phyloP scores from a whole-genome alignment of 64 coral and sea anemone genomes.

The Montipora efflorescens region DNA sequence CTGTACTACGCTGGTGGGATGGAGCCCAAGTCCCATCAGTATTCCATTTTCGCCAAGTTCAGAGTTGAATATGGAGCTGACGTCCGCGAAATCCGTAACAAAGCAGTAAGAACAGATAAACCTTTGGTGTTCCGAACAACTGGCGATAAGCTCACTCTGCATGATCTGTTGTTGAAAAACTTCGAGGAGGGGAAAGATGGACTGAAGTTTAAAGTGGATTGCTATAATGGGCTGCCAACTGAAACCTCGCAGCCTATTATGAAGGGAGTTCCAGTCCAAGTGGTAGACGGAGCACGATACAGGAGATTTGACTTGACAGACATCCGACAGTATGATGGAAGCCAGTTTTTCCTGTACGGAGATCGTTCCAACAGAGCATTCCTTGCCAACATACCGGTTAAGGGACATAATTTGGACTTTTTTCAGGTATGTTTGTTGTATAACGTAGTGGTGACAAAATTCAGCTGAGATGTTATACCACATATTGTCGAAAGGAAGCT shows the following conservation, averaged over 20 bases:
- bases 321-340: too few relatives aligned
- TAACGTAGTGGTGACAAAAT: not conserved
- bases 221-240: too few relatives aligned
- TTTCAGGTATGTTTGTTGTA: conserved; percentile 43
- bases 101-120: not conserved
- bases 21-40: conserved; percentile 31
- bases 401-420: conserved; percentile 46
- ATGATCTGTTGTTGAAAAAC: conserved; percentile 5
- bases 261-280: too few relatives aligned
- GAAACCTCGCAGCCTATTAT: too few relatives aligned
- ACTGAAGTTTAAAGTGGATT: too few relatives aligned
- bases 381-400: conserved; percentile 31
- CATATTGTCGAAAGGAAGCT: not conserved
- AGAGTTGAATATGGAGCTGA: conserved; percentile 12
- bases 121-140: conserved; percentile 60
- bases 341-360: too few relatives aligned
- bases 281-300: too few relatives aligned
- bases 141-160: conserved; percentile 14
- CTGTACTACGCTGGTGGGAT: conserved; percentile 62
- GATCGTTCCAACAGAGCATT: not conserved
- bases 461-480: not conserved
- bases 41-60: conserved; percentile 52
- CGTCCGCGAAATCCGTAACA: conserved; percentile 3
- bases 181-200: too few relatives aligned
- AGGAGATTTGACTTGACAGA: too few relatives aligned